Base-by-base conservation (phyloP, 2,113 vertebrate genomes). In the Turnix velox region DNA sequence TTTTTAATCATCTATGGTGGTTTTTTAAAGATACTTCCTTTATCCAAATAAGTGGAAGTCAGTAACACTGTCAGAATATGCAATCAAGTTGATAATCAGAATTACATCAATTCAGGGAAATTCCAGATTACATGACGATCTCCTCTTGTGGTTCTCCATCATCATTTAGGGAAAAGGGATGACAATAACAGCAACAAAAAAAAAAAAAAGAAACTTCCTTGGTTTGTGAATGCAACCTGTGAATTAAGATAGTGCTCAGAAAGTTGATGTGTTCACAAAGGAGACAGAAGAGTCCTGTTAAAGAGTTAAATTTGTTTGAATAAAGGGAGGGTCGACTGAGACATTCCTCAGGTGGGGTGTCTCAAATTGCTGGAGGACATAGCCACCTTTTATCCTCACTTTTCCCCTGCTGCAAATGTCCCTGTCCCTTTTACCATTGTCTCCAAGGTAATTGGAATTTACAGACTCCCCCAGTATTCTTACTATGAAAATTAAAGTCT, bases 41-140 rank as follows among this genome's bases (percentile, higher is more conserved):
- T 65, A 72, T 37, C 54, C 58, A 84, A 75, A 80, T 66, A 68
- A 88, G 4, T 72, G 17, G 25, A 88, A 76, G 73, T 84, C 24
- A 88, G 43, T 13, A 52, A 12, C 27, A 22, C 42, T 88, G 67
- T 39, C 71, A 66, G 85, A 86, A 43, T 42, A 84, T 43, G 28
- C 57, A 49, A 10, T 88, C 45, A 23, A 51, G 37, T 69, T 55
- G 69, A 62, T 24, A 66, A 5, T 17, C 48, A 57, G 62, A 88
- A 46, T 14, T 57, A 28, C 42, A 45, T 77, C 24, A 71, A 12
- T 63, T 33, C 42, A 63, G 30, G 43, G 40, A 19, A 59, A 48
- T 68, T 80, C 46, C 0, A 1, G 18, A 48, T 68, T 80, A 40
- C 0, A 1, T 16, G 30, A 52, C 33, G n/a, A 23, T 10, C 4